Percentiles rank a stretch among this genome's conserved stretches.
Evolutionary conservation across 2,888 invertebrate species (phyloP).

Genomic region (Drosophila neoperkinsi): DNA sequence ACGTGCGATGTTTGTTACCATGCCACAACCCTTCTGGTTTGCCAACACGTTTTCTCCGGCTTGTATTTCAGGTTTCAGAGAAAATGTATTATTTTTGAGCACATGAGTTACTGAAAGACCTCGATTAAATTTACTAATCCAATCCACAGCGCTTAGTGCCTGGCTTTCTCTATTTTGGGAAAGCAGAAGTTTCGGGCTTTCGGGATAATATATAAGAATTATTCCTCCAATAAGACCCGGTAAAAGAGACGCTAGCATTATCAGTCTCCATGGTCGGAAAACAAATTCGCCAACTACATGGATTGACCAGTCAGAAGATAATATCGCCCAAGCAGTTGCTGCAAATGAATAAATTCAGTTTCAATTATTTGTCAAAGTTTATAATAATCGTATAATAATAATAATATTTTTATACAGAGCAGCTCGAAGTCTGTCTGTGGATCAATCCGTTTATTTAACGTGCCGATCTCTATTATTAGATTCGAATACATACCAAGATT

Average conservation of each 20-base stretch:
- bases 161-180: conserved; percentile 65
- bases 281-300: conserved; percentile 64
- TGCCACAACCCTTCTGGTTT: conserved; percentile 53
- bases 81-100: conserved; percentile 52
- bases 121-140: conserved; percentile 77
- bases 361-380: background rate
- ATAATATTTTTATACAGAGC: background rate
- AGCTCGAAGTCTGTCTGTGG: background rate
- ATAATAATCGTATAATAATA: background rate
- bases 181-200: conserved; percentile 77
- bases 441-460: background rate
- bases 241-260: conserved; percentile 69
- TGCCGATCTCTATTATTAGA: background rate
- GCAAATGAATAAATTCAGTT: background rate
- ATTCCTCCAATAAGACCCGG: conserved; percentile 76
- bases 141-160: conserved; percentile 69
- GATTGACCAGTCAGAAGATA: conserved; percentile 76
- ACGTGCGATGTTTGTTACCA: conserved; percentile 68
- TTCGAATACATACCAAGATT: background rate
- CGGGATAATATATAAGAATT: conserved; percentile 69
- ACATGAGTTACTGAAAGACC: conserved; percentile 57
- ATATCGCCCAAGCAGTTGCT: conserved; percentile 78
- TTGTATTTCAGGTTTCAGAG: conserved; percentile 65
- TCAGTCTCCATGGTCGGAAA: conserved; percentile 80
- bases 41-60: conserved; percentile 58